These are phyloP conservation scores for Trinorchestia longiramus DNA, from an alignment of 1,140 invertebrate species.

Conservation along the genomic window DNA sequence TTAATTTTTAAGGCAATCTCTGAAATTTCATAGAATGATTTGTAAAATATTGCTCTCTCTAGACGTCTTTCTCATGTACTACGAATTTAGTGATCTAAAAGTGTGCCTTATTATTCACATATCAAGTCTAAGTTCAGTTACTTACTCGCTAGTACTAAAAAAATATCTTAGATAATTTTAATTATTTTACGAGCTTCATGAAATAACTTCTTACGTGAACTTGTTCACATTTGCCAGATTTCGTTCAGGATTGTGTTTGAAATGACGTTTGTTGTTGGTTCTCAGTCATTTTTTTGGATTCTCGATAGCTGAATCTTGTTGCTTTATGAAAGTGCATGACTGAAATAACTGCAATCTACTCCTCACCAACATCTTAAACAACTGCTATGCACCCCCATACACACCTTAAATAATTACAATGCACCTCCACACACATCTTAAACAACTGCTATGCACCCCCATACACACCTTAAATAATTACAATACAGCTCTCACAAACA, in stretches of 20 bases:
- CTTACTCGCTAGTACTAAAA: background rate
- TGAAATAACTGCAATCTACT: background rate
- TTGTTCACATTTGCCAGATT: too few species aligned
- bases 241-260: background rate
- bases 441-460: too few species aligned
- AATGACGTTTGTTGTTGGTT: background rate
- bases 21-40: background rate
- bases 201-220: background rate
- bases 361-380: conserved; percentile 90
- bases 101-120: background rate
- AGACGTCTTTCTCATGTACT: background rate
- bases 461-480: too few species aligned
- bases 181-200: background rate
- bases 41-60: background rate
- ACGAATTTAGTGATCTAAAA: background rate
- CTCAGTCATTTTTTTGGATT: background rate
- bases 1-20: background rate
- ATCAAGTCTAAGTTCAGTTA: background rate
- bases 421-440: too few species aligned
- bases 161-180: background rate
- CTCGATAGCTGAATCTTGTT: background rate
- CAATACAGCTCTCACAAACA: too few species aligned
- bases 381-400: too few species aligned
- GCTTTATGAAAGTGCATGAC: background rate
- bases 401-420: too few species aligned